phyloP scores from a whole-genome alignment of 2,797 vertebrate genomes.

The Petrocephalus sullivani region DNA sequence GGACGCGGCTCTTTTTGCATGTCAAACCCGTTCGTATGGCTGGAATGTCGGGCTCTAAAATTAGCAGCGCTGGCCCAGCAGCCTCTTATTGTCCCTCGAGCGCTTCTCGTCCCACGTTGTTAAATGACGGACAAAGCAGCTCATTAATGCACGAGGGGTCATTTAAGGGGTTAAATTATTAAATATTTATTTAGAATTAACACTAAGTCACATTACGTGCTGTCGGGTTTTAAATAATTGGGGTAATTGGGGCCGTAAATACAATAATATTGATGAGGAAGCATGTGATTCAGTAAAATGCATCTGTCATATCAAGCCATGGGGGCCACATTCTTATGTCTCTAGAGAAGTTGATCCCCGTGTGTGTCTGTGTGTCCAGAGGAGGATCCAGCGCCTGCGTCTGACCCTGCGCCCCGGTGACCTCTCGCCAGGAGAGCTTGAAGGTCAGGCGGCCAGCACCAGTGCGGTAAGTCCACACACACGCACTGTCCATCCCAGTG shows the following conservation, averaged over 20 bases:
- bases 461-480: conserved; percentile 65
- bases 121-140: neutral
- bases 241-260: neutral
- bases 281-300: neutral
- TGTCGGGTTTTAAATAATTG: neutral
- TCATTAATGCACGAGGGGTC: neutral
- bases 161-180: neutral
- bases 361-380: conserved; percentile 56
- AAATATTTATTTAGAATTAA: neutral
- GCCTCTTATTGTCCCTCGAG: neutral
- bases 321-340: neutral
- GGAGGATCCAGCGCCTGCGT: conserved; percentile 75
- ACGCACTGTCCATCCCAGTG: neutral
- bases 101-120: neutral
- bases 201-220: neutral
- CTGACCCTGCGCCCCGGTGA: conserved; percentile 78
- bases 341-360: neutral
- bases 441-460: conserved; percentile 51
- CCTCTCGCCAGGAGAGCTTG: conserved; percentile 49
- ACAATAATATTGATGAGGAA: neutral
- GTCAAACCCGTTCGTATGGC: neutral
- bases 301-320: neutral
- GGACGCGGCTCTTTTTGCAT: neutral
- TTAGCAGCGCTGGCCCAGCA: neutral
- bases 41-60: conserved; percentile 2